Conservation (phyloP, 2,888 invertebrate species). For the Watsonalla binaria region DNA sequence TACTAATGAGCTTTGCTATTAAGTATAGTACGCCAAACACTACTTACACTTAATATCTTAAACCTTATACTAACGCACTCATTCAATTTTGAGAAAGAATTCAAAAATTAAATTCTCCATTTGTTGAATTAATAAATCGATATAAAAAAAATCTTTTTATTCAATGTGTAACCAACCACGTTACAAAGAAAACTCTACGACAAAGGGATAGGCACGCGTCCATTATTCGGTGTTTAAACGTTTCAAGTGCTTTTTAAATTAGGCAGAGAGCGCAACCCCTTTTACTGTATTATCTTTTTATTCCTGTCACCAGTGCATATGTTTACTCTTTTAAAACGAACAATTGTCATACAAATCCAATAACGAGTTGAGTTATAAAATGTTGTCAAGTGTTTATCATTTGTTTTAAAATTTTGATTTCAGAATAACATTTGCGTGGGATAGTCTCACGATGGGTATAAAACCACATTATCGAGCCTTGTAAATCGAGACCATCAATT, state of each 20-base stretch:
- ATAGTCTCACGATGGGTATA: slow-evolving; percentile 19
- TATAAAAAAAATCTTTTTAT: no score
- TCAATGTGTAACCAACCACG: neutral
- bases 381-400: slow-evolving; percentile 37
- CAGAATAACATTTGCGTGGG: slow-evolving; percentile 20
- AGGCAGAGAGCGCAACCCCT: slow-evolving; percentile 30
- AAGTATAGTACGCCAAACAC: neutral
- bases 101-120: no score
- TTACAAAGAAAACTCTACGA: slow-evolving; percentile 11
- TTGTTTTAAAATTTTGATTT: slow-evolving; percentile 26
- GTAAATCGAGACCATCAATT: no score
- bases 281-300: slow-evolving; percentile 18
- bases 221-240: slow-evolving; percentile 43
- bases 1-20: slow-evolving; percentile 26
- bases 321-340: slow-evolving; percentile 55
- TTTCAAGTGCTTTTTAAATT: slow-evolving; percentile 47
- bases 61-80: no score
- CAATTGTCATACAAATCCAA: slow-evolving; percentile 37
- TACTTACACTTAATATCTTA: no score
- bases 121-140: no score
- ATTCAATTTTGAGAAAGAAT: no score
- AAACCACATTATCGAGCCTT: no score
- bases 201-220: slow-evolving; percentile 53
- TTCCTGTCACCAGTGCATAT: slow-evolving; percentile 44
- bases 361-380: slow-evolving; percentile 38